Evolutionary conservation across 2,797 vertebrate genomes (phyloP), one percentile per base, ranked within the genome.

Genomic region (Hybognathus amarus): DNA sequence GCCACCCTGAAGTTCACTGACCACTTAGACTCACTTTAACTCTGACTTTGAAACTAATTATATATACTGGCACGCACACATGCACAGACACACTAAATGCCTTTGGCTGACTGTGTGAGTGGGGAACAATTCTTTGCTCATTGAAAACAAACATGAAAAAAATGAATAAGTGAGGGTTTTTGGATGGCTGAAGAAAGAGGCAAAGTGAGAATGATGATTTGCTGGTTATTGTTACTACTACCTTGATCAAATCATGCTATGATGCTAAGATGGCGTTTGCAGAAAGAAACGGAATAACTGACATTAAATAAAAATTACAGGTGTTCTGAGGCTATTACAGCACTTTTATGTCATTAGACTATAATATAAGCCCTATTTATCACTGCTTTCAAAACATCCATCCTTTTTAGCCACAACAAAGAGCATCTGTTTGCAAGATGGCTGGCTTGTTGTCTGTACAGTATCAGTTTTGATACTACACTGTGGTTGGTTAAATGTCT

Each of bases 301-400:
- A 68, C n/a, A 27, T 64, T n/a, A 70, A 33, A 40, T 5, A 11
- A 70, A 78, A n/a, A 56, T 70, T 30, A 68, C 79, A 64, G 40
- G 82, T 20, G 56, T 80, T 83, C 59, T 52, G 33, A 78, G 79
- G 40, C 74, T 27, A 71, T 75, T 76, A 66, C 33, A 63, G 83
- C 59, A 68, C 81, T 89, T 89, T 84, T 75, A 83, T 90, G 87
- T 74, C 18, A 70, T 71, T 80, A 87, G 77, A 83, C 78, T 74
- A 50, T 18, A 50, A 78, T 75, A 74, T 30, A 66, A 89, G 22
- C 24, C 15, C 2, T 86, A 67, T 85, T 86, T 88, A 83, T 88
- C 77, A 81, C 30, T 33, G 63, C 67, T 85, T 88, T 85, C 17
- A 64, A 86, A 84, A 56, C 63, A 54, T 76, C 85, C 66, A 47